Evolutionary conservation across 2,797 vertebrate genomes (phyloP).

Genomic region (Ctenosaura bakeri): DNA sequence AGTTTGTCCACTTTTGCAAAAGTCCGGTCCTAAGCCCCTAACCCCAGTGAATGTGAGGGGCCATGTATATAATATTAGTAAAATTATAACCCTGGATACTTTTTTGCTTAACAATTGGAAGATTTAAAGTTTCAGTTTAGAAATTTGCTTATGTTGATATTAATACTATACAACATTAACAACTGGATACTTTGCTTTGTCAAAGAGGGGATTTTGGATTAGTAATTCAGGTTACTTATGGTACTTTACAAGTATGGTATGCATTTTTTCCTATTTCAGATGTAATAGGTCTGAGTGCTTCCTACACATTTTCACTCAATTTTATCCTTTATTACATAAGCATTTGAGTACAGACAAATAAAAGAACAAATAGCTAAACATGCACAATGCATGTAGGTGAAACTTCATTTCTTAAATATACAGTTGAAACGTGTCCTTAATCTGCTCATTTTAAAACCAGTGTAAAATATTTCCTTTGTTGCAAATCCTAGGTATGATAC

Average conservation of each 20-base stretch:
- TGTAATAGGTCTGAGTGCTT: background rate
- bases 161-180: constrained; percentile 24
- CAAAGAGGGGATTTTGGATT: constrained; percentile 14
- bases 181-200: constrained; percentile 25
- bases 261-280: background rate
- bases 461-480: constrained; percentile 1
- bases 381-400: background rate
- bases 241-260: constrained; percentile 34
- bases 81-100: fast-evolving
- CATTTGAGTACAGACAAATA: constrained; percentile 13
- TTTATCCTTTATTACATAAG: background rate
- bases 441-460: background rate
- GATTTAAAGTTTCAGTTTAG: constrained; percentile 41
- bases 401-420: constrained; percentile 6
- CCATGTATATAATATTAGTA: too few relatives aligned
- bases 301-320: background rate
- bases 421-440: constrained; percentile 2
- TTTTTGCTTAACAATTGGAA: background rate
- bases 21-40: too few relatives aligned
- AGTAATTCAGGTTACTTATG: constrained; percentile 29
- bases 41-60: too few relatives aligned
- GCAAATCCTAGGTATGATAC: background rate
- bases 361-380: background rate
- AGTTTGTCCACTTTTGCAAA: too few relatives aligned
- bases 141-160: constrained; percentile 31